phyloP scores from a whole-genome alignment of 2,113 vertebrate genomes.

The Casuarius casuarius region DNA sequence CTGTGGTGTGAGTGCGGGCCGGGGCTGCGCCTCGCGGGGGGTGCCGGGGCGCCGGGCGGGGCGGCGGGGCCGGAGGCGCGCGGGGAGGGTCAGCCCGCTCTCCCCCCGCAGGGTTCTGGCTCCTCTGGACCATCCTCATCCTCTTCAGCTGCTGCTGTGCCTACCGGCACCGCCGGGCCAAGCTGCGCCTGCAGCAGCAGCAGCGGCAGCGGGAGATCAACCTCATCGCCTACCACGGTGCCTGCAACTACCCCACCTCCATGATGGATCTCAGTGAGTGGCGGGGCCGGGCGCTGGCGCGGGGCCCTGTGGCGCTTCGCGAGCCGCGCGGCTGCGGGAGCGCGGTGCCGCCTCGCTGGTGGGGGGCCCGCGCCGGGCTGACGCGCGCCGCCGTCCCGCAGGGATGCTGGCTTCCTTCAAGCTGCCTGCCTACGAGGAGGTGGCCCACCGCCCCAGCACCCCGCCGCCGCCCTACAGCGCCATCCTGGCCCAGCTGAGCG shows the following conservation, averaged over 20 bases:
- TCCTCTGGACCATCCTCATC: constrained; percentile 93
- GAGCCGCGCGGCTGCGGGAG: background rate
- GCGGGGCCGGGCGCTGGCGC: no score
- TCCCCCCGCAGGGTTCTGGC: constrained; percentile 92
- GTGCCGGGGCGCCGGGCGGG: background rate
- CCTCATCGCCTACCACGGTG: constrained; percentile 93
- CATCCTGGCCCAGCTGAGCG: constrained; percentile 78
- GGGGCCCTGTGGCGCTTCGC: no score
- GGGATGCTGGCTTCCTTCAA: constrained; percentile 93
- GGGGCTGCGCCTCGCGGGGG: background rate
- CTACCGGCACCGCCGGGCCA: constrained; percentile 93
- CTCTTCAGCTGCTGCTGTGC: constrained; percentile 97
- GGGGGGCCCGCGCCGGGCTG: background rate
- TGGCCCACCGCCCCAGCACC: constrained; percentile 88
- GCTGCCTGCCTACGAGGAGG: constrained; percentile 94
- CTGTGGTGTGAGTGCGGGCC: constrained; percentile 92
- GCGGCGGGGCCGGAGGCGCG: no score
- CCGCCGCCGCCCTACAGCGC: constrained; percentile 92
- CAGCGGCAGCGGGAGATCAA: constrained; percentile 97
- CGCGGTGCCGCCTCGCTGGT: background rate
- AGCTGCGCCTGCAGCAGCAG: constrained; percentile 93
- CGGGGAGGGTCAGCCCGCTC: background rate
- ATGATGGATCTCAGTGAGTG: constrained; percentile 93
- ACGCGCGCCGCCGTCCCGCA: background rate
- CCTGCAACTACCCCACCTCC: constrained; percentile 81